Conservation (phyloP, 2,888 invertebrate species). For the Chouioia cunea region DNA sequence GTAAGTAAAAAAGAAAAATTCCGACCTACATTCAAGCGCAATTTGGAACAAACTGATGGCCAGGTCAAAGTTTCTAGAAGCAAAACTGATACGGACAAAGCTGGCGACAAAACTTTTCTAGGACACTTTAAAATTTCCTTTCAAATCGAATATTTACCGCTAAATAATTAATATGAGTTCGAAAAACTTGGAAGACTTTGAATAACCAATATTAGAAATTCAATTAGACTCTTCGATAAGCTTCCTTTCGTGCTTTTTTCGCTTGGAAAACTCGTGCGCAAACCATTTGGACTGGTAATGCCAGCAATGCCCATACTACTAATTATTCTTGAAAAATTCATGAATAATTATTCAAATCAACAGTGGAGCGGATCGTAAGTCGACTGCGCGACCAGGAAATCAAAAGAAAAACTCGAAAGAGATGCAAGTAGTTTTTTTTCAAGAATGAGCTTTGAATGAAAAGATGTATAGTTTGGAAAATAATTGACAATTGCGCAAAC, state of each 20-base stretch:
- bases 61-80: slow-evolving; percentile 7
- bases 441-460: too few relatives aligned
- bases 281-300: too few relatives aligned
- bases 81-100: neutral
- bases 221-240: too few relatives aligned
- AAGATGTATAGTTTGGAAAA: neutral
- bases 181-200: too few relatives aligned
- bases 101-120: slow-evolving; percentile 18
- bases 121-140: slow-evolving; percentile 29
- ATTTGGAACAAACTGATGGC: neutral
- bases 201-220: too few relatives aligned
- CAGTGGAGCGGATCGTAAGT: neutral
- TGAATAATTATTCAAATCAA: slow-evolving; percentile 44
- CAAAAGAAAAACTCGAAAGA: neutral
- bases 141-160: neutral
- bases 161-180: slow-evolving; percentile 17
- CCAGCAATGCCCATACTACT: neutral
- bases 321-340: slow-evolving; percentile 40
- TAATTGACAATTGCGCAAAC: too few relatives aligned
- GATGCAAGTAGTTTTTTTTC: neutral
- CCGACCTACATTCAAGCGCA: neutral
- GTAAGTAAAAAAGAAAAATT: neutral
- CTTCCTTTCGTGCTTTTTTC: neutral
- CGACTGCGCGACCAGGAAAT: neutral
- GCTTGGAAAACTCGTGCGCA: neutral